Evolutionary conservation across 2,888 invertebrate genomes (phyloP), one percentile per base, ranked within the genome.

Genomic region (Melanostoma mellinum): DNA sequence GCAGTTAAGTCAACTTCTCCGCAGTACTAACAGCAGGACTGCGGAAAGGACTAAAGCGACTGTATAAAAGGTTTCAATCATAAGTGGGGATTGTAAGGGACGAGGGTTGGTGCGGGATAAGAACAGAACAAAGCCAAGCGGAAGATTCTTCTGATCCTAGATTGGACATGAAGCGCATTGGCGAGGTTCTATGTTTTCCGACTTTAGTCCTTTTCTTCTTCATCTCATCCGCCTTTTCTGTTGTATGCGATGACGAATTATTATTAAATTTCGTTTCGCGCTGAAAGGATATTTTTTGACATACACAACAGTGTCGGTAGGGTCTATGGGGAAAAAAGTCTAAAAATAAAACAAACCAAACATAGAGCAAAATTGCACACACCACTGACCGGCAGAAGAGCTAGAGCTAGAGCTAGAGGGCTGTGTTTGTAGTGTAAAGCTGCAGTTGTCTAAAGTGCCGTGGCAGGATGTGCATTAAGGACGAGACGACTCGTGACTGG

Each of bases 1-100:
- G 81, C 81, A 81, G 81, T 72, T 77, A 81, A 81, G 81, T 81
- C 81, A 81, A 81, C 81, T 77, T 81, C 81, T 76, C 81, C 77
- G 81, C 80, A 81, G 76, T 81, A 61, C 79, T 69, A 79, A 69
- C 75, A 72, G 81, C 81, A 77, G 63, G 56, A 69, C 10, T 72
- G 53, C 33, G 71, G 61, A 52, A 48, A 63, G 53, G 53, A 73
- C 42, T 58, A 55, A 68, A 78, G 52, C 48, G 3, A 55, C 40
- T 9, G 55, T 65, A 32, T 60, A 55, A 61, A 74, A 53, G 61
- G 74, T 44, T 48, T 38, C 33, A 69, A 20, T 10, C 52, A 52
- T 36, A 36, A 53, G 44, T 44, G 20, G 2, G 33, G 46, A 44
- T 3, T n/a, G 46, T 46, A 20, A 60, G 44, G 20, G n/a, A 35